A percentile compares a stretch with the other conserved stretches of the same genome.
Evolutionary conservation across 2,113 vertebrate genomes (phyloP).

Genomic region (Papio anubis): DNA sequence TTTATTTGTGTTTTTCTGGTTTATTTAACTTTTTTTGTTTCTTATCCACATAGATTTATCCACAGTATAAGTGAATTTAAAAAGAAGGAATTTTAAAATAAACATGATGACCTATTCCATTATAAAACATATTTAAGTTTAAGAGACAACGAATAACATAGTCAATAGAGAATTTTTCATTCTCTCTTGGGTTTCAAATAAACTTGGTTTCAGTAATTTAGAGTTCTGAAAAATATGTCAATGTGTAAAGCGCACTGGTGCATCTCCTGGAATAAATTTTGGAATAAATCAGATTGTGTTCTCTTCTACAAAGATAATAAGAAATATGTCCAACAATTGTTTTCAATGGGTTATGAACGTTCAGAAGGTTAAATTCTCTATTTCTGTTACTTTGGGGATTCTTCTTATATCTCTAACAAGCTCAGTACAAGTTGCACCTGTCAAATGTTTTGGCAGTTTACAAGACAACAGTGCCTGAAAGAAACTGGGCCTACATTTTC

Average conservation of each 20-base stretch:
- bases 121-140: not conserved
- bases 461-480: not conserved
- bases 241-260: not conserved
- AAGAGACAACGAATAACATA: slow-evolving; percentile 24
- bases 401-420: slow-evolving; percentile 24
- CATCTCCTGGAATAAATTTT: not conserved
- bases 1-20: not conserved
- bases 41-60: not conserved
- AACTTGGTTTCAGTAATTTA: not conserved
- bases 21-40: slow-evolving; percentile 19
- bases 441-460: not conserved
- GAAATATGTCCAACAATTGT: not conserved
- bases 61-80: not conserved
- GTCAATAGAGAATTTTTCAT: not conserved
- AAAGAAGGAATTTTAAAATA: slow-evolving; percentile 4
- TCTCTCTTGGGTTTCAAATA: not conserved
- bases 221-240: not conserved
- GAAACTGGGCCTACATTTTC: not conserved
- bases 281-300: not conserved
- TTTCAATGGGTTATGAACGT: not conserved
- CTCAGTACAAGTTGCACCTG: not conserved
- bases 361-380: not conserved
- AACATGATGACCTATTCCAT: not conserved
- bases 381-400: not conserved
- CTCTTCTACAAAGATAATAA: not conserved